These are phyloP conservation scores for Bothrops alternatus DNA, from an alignment of 2,797 vertebrate species.

Conservation along the genomic window DNA sequence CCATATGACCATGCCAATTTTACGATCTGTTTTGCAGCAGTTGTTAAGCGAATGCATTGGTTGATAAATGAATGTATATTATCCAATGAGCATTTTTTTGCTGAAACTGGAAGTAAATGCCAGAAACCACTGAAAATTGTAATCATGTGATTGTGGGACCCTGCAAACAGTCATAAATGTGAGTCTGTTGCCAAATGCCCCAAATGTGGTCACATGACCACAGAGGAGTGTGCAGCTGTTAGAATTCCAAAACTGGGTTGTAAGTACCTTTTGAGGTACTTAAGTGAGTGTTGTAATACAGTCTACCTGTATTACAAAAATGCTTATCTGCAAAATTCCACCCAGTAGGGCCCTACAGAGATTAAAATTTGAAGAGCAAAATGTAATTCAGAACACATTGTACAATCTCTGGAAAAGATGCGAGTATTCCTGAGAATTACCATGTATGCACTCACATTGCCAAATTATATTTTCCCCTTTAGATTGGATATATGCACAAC, in stretches of 20 bases:
- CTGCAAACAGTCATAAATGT: neutral
- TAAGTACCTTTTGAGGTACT: too few species aligned
- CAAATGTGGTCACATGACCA: neutral
- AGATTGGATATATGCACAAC: neutral
- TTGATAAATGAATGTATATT: neutral
- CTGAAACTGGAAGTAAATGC: neutral
- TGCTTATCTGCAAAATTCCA: conserved; percentile 14
- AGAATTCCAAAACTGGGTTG: neutral
- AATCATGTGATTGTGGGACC: neutral
- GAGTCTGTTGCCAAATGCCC: neutral
- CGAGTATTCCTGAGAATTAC: neutral
- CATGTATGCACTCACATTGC: neutral
- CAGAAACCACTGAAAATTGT: neutral
- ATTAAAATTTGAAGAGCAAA: neutral
- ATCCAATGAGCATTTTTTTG: neutral
- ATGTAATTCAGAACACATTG: neutral
- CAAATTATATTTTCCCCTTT: neutral
- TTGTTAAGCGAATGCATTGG: neutral
- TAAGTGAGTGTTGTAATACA: neutral
- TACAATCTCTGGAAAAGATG: neutral
- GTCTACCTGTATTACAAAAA: neutral
- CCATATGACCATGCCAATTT: neutral
- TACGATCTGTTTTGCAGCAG: neutral
- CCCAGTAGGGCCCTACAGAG: neutral
- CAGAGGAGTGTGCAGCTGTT: neutral